Percentiles rank a stretch among this genome's conserved stretches.
Conservation (phyloP, 2,888 invertebrate genomes). For the Encarsia formosa region DNA sequence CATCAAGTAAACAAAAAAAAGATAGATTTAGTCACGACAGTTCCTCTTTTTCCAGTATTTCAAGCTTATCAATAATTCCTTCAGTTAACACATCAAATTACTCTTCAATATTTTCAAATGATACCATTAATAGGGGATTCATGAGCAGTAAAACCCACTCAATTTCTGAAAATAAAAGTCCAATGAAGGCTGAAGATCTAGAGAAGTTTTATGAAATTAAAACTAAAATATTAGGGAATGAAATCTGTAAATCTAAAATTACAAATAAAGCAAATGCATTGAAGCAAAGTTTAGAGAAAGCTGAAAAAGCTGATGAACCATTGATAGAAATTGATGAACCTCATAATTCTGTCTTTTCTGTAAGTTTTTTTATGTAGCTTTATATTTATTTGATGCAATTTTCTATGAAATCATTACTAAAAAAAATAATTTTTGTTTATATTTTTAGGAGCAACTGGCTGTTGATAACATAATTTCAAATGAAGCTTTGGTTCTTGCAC, state of each 20-base stretch:
- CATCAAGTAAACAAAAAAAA: slow-evolving; percentile 20
- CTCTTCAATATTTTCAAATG: slow-evolving; percentile 27
- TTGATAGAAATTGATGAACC: slow-evolving; percentile 36
- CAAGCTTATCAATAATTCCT: slow-evolving; percentile 18
- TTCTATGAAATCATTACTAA: too few relatives aligned
- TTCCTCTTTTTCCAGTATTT: slow-evolving; percentile 26
- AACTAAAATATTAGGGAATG: slow-evolving; percentile 24
- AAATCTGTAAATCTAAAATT: too few relatives aligned
- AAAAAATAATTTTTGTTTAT: not conserved
- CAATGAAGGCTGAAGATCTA: slow-evolving; percentile 31
- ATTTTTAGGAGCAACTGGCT: slow-evolving; percentile 28
- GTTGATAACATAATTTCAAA: slow-evolving; percentile 33
- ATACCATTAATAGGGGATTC: slow-evolving; percentile 38
- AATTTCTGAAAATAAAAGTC: slow-evolving; percentile 10
- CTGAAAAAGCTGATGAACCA: slow-evolving; percentile 26
- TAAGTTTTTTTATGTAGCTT: slow-evolving; percentile 29
- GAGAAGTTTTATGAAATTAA: slow-evolving; percentile 33
- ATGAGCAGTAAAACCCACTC: slow-evolving; percentile 28
- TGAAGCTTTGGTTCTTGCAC: slow-evolving; percentile 40
- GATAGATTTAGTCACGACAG: slow-evolving; percentile 19
- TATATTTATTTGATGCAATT: not conserved
- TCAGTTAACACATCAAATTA: slow-evolving; percentile 4
- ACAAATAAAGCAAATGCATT: not conserved
- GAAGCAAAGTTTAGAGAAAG: slow-evolving; percentile 3
- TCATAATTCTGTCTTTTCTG: slow-evolving; percentile 39